These are phyloP conservation scores for Leptocoma aspasia DNA, from an alignment of 2,113 vertebrate species.

Conservation along the genomic window DNA sequence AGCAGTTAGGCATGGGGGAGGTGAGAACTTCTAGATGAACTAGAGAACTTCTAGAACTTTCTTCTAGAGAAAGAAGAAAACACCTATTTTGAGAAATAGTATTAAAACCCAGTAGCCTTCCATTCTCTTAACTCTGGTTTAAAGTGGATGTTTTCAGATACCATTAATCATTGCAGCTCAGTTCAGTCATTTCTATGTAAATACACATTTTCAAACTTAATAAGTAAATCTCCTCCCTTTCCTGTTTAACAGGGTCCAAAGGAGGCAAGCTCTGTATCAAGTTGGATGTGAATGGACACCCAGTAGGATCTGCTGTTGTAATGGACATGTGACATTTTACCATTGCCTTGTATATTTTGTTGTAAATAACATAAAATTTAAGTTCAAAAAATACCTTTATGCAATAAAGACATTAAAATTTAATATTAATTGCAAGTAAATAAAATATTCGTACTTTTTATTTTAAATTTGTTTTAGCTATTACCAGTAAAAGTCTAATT, in stretches of 20 bases:
- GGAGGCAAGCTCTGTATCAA: slow-evolving; percentile 72
- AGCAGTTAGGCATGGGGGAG: not conserved
- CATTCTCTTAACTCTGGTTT: not conserved
- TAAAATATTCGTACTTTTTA: not conserved
- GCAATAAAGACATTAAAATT: slow-evolving; percentile 63
- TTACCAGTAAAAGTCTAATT: not conserved
- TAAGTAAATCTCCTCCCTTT: not conserved
- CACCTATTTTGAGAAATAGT: not conserved
- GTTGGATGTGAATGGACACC: slow-evolving; percentile 80
- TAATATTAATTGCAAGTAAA: slow-evolving; percentile 40
- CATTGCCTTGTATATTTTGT: slow-evolving; percentile 66
- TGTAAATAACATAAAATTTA: slow-evolving; percentile 73
- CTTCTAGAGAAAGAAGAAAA: not conserved
- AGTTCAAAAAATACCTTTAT: slow-evolving; percentile 46
- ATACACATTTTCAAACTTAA: not conserved
- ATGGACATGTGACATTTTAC: slow-evolving; percentile 1
- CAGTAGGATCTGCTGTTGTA: not conserved
- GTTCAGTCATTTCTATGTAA: not conserved
- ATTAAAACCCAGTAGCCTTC: not conserved
- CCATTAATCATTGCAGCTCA: not conserved
- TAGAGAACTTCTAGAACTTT: no score
- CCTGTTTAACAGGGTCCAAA: slow-evolving; percentile 75
- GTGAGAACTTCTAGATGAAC: not conserved
- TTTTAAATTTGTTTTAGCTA: not conserved
- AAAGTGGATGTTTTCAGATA: not conserved